Conservation (phyloP, 2,797 vertebrate species). For the Microcaecilia unicolor region DNA sequence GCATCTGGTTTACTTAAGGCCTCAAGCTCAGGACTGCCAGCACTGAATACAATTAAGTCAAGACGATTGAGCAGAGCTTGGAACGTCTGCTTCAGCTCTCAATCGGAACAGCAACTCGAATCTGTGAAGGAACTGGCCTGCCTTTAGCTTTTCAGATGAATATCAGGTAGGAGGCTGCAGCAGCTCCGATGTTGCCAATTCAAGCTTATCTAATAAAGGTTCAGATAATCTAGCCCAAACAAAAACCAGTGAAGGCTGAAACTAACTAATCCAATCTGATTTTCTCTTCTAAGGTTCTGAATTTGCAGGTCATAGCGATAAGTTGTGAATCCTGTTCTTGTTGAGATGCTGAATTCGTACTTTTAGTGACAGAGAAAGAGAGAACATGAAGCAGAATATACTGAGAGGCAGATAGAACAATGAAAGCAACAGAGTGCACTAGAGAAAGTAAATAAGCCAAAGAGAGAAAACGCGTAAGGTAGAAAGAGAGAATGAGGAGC, state of each 20-base stretch:
- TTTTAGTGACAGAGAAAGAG: not conserved
- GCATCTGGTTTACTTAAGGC: too few relatives aligned
- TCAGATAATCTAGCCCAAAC: conserved; percentile 34
- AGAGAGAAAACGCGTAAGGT: too few relatives aligned
- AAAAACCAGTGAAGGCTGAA: conserved; percentile 37
- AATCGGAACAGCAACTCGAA: not conserved
- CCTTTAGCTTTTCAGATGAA: not conserved
- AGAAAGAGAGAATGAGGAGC: not conserved
- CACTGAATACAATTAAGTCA: conserved; percentile 31
- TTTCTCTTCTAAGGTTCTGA: conserved; percentile 20
- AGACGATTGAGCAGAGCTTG: conserved; percentile 24
- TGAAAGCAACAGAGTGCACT: not conserved
- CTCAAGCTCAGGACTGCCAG: conserved; percentile 34
- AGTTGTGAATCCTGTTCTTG: conserved; percentile 1
- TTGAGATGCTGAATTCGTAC: conserved; percentile 16
- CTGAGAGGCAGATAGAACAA: not conserved
- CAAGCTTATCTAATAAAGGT: conserved; percentile 32
- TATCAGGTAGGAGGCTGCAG: not conserved
- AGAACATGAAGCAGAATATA: conserved; percentile 2
- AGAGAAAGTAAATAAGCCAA: fast-evolving
- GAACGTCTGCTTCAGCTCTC: conserved; percentile 3
- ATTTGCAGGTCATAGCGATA: too few relatives aligned
- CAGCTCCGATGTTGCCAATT: conserved; percentile 7
- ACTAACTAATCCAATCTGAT: conserved; percentile 36
- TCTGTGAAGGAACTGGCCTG: not conserved